Evolutionary conservation across 2,113 vertebrate species (phyloP).

Genomic region (Limanda limanda): DNA sequence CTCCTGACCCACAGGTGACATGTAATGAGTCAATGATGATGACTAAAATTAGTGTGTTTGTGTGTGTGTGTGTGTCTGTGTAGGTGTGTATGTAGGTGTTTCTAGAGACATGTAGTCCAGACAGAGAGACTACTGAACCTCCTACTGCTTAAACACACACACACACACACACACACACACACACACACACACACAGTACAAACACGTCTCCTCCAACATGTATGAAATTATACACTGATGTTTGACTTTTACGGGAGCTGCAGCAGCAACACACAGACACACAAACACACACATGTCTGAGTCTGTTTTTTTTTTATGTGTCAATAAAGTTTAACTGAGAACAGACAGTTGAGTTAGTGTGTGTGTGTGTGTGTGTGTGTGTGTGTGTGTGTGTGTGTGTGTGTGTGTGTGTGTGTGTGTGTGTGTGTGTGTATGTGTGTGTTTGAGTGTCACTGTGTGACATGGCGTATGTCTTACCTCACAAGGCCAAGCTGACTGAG

Average conservation of each 20-base stretch:
- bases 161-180: neutral
- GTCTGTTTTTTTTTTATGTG: neutral
- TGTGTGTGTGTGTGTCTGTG: conserved; percentile 7
- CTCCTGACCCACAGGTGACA: too few species aligned
- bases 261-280: too few species aligned
- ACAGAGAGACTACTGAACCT: conserved; percentile 41
- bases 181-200: conserved; percentile 12
- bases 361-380: too few species aligned
- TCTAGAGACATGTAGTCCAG: conserved; percentile 29
- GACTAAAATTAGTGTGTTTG: neutral
- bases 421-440: too few species aligned
- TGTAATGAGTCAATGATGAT: neutral
- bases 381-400: too few species aligned
- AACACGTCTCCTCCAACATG: too few species aligned
- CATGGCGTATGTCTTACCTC: conserved; percentile 51
- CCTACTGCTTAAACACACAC: neutral
- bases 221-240: too few species aligned
- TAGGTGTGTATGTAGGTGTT: conserved; percentile 29
- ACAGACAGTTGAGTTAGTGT: neutral
- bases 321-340: neutral
- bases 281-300: neutral
- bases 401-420: too few species aligned
- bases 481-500: conserved; percentile 64
- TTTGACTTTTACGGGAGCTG: too few species aligned
- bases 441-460: neutral